These are phyloP conservation scores for Theristus sp. DNA, from an alignment of 2,888 invertebrate species.

Conservation along the genomic window DNA sequence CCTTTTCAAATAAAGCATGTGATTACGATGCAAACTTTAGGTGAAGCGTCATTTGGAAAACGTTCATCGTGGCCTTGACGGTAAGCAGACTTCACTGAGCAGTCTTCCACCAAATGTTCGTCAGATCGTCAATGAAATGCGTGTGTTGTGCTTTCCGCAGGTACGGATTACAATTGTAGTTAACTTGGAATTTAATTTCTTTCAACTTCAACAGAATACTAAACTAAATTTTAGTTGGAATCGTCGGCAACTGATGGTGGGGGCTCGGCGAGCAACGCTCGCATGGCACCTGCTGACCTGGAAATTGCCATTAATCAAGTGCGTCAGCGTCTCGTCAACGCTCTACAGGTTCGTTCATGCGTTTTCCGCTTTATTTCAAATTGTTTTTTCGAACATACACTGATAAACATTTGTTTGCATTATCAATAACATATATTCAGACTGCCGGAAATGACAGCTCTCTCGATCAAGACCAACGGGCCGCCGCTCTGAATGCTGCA, in stretches of 20 bases:
- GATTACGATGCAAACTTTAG: too few species aligned
- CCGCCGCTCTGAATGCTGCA: background rate
- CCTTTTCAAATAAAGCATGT: too few species aligned
- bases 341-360: background rate
- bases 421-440: too few species aligned
- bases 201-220: too few species aligned
- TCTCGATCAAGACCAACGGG: background rate
- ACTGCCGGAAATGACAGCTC: background rate
- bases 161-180: too few species aligned
- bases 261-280: too few species aligned
- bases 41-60: constrained; percentile 9
- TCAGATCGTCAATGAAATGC: constrained; percentile 1
- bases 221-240: too few species aligned
- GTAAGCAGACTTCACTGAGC: background rate
- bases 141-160: constrained; percentile 5
- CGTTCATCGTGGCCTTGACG: constrained; percentile 4
- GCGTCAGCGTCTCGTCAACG: background rate
- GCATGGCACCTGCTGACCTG: background rate
- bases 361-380: too few species aligned
- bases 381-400: too few species aligned
- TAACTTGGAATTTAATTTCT: too few species aligned
- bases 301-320: background rate
- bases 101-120: background rate
- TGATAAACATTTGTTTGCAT: too few species aligned
- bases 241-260: too few species aligned